Base-by-base conservation (phyloP, 2,113 vertebrate genomes). In the Cyrtonyx montezumae region DNA sequence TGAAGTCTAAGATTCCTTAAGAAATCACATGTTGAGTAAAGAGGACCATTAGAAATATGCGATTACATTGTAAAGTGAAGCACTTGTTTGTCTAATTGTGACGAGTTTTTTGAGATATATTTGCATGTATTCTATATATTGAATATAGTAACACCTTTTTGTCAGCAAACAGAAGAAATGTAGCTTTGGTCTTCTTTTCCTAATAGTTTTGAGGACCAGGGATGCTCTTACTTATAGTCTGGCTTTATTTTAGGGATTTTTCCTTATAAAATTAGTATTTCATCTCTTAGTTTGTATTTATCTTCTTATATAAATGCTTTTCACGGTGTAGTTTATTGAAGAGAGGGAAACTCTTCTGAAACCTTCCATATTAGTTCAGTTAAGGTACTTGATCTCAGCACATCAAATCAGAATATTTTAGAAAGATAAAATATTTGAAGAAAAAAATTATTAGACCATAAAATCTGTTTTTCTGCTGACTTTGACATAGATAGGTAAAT, bases 81-180 rank as follows among this genome's bases (percentile, higher is more conserved):
- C 37, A 9, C 37, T 9, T 40, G 37, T 40, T 40, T 40, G 37
- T 8, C 37, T 40, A 40, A 40, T 40, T 40, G 37, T 40, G 37
- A 40, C 10, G 37, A 40, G 8, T 61, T 78, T 48, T 53, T 55
- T 71, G 32, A 48, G 22, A 4, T 48, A 48, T 13, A 40, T 2
- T 26, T 9, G 21, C 6, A 9, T 2, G 3, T 18, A 34, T 8
- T 16, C 4, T 6, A n/a, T n/a, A n/a, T n/a, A n/a, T n/a, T n/a
- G n/a, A n/a, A n/a, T n/a, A n/a, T n/a, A n/a, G n/a, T n/a, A n/a
- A n/a, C n/a, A n/a, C n/a, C n/a, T n/a, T n/a, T n/a, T n/a, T n/a
- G n/a, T 51, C 62, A 42, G 36, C 6, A 75, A 67, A 30, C 14
- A 37, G 18, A 63, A 34, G 68, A 34, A 30, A 2, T 59, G 32